Evolutionary conservation across 2,888 invertebrate genomes (phyloP).

Genomic region (Ligdia adustata): DNA sequence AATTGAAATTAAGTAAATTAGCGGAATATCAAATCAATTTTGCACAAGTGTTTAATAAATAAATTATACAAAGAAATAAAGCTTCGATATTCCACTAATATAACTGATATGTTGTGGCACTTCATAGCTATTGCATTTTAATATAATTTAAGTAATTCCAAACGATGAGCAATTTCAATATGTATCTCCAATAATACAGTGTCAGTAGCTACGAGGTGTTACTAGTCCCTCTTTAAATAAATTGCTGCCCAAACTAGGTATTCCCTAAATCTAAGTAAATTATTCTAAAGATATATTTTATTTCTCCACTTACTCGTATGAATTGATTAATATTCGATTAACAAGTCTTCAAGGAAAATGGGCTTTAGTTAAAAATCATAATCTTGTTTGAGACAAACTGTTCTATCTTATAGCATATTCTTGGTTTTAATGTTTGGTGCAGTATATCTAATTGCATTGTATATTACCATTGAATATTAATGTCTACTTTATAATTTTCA

Average conservation of each 20-base stretch:
- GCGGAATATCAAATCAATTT: conserved; percentile 23
- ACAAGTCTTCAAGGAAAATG: conserved; percentile 70
- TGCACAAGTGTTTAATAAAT: background rate
- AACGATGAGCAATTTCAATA: too few species aligned
- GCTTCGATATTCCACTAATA: conserved; percentile 28
- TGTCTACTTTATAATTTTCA: conserved; percentile 65
- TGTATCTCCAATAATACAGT: background rate
- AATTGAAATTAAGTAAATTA: conserved; percentile 14
- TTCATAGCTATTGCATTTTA: conserved; percentile 32
- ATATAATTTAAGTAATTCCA: conserved; percentile 1
- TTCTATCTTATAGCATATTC: conserved; percentile 74
- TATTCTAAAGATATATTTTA: conserved; percentile 45
- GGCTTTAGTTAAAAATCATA: conserved; percentile 72
- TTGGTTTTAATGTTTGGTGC: conserved; percentile 82
- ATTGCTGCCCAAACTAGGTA: conserved; percentile 62
- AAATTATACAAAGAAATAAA: background rate
- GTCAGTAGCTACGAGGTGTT: conserved; percentile 50
- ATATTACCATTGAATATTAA: conserved; percentile 76
- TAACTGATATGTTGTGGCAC: conserved; percentile 14
- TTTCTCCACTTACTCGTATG: conserved; percentile 53
- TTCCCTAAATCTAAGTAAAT: conserved; percentile 33
- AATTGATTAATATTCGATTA: conserved; percentile 61
- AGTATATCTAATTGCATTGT: conserved; percentile 82
- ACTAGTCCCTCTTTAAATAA: conserved; percentile 28
- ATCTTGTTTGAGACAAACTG: conserved; percentile 64